A percentile compares a stretch with the other conserved stretches of the same genome.
Evolutionary conservation across 2,888 invertebrate genomes (phyloP).

Genomic region (Trichacis sp.): DNA sequence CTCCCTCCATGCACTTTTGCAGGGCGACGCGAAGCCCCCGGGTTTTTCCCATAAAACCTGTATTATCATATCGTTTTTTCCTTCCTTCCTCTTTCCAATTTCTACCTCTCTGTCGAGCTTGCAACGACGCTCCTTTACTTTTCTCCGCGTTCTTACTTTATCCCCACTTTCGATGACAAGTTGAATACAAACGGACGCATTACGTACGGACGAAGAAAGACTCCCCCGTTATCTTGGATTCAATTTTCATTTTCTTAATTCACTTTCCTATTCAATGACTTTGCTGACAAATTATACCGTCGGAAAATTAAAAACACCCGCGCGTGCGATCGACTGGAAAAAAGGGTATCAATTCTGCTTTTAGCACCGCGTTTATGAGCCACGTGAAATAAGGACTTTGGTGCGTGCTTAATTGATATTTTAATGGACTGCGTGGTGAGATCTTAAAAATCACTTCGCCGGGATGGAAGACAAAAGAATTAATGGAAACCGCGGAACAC

Average conservation of each 20-base stretch:
- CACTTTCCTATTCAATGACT: slow-evolving; percentile 9
- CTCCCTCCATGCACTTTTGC: slow-evolving; percentile 43
- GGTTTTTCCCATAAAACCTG: slow-evolving; percentile 62
- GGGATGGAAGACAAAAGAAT: slow-evolving; percentile 64
- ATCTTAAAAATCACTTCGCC: slow-evolving; percentile 60
- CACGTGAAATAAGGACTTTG: slow-evolving; percentile 5
- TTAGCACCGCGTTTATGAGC: slow-evolving; percentile 19
- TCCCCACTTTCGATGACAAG: slow-evolving; percentile 52
- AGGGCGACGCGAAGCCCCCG: slow-evolving; percentile 44
- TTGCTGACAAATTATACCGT: background rate
- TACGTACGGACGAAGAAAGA: slow-evolving; percentile 35
- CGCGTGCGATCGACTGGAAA: background rate
- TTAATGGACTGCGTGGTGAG: slow-evolving; percentile 61
- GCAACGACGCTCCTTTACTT: slow-evolving; percentile 27
- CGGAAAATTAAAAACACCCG: background rate
- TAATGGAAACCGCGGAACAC: slow-evolving; percentile 65
- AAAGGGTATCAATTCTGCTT: slow-evolving; percentile 29
- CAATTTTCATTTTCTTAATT: slow-evolving; percentile 38
- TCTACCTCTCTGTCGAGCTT: slow-evolving; percentile 29
- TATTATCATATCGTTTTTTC: slow-evolving; percentile 60
- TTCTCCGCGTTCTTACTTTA: slow-evolving; percentile 27
- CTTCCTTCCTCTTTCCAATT: slow-evolving; percentile 29
- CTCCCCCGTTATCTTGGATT: slow-evolving; percentile 24
- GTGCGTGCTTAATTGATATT: slow-evolving; percentile 63
- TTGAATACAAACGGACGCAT: slow-evolving; percentile 60